Evolutionary conservation across 2,888 invertebrate species (phyloP), one percentile per base, ranked within the genome.

Genomic region (Sinohyriopsis cumingii): DNA sequence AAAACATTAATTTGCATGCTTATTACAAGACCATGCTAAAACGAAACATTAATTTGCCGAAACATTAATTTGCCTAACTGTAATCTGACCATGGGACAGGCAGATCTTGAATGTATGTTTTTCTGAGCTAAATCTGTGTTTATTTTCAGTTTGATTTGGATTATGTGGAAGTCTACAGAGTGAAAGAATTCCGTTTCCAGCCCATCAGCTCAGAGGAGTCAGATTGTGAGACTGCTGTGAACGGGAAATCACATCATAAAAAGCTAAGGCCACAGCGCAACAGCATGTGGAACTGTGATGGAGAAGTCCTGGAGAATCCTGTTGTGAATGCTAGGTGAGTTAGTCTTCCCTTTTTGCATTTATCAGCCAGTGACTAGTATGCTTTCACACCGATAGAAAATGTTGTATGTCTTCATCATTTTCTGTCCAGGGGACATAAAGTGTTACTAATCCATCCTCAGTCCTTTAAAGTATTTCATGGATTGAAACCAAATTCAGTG

Each of bases 281-380:
- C 68, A 95, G 95, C 82, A 93, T 93, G 57, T 95, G 95, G 95
- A 95, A 95, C 87, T 95, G 95, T 91, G 95, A 95, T 90, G 95
- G 95, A 22, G 95, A 95, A 89, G 91, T 95, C 55, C 91, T 94
- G 69, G 91, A 91, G 69, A 93, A 93, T 83, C 91, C 93, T 57
- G 92, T 93, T 85, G 91, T 94, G 65, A 92, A 92, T 79, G 93
- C 94, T 88, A 86, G 77, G 88, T 88, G 74, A 68, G 78, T 66
- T 59, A 66, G 59, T 66, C 5, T 25, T 53, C 19, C 24, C 3
- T 53, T 20, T 59, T 22, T 60, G 54, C 60, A 24, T 53, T 25
- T 19, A 12, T 12, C 69, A 72, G 71, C 74, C 33, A 71, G 68
- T 69, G 7, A 33, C 24, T 28, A n/a, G 9, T 28, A 18, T 19